Evolutionary conservation across 2,888 invertebrate species (phyloP), one percentile per base, ranked within the genome.

Genomic region (Megastigmus dorsalis): DNA sequence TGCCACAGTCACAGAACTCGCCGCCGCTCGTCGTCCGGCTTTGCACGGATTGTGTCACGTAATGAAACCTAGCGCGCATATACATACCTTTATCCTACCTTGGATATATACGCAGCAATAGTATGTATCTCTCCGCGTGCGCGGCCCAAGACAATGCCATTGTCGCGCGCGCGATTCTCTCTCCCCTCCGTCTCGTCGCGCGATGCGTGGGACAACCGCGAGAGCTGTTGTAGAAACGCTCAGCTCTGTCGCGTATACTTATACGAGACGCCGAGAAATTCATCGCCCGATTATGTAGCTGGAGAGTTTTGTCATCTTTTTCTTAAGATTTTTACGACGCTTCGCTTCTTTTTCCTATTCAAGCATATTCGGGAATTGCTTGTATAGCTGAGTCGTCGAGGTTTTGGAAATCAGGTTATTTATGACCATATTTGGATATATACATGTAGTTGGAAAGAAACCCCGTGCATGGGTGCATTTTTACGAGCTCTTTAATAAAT

Each of bases 11-110:
- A 20, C 20, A 48, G n/a, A n/a, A n/a, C 50, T 7, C 23, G 52
- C 45, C 41, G 54, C 45, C 36, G 62, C 62, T n/a, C 62, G 15
- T 18, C 3, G 36, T 2, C 38, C 45, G 15, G 50, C 57, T 57
- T 82, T 82, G 80, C 82, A 79, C 76, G 77, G 79, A 76, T 78
- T 79, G 79, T 82, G 84, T 85, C 85, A 81, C 81, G 86, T 84
- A 85, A 85, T 82, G 80, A 81, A 80, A 80, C 77, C 81, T 80
- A 41, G 38, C 26, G 26, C 45, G 18, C n/a, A 26, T 36, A 28
- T 30, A 43, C 77, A 43, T 26, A 41, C 20, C 41, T 55, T 18
- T 50, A 57, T 55, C 43, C 43, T 6, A 41, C 1, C 26, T n/a
- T n/a, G 36, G 26, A 15, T 7, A 10, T 26, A n/a, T 7, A 6